A percentile compares a stretch with the other conserved stretches of the same genome.
These are phyloP conservation scores for Megalopta genalis DNA, from an alignment of 1,140 invertebrate genomes.

Conservation along the genomic window DNA sequence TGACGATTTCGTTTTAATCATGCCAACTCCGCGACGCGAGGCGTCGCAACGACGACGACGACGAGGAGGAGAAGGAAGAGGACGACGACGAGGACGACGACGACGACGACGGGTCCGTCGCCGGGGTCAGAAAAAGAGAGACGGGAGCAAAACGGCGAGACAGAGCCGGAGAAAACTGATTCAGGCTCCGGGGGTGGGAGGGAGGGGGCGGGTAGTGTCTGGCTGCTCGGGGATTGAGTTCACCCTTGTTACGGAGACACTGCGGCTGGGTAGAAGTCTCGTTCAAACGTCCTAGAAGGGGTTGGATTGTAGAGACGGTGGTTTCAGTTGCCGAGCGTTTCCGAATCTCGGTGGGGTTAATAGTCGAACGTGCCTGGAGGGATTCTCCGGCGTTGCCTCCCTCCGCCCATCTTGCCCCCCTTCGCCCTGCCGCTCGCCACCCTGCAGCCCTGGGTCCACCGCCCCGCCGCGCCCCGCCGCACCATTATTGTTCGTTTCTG, in stretches of 20 bases:
- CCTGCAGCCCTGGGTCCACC: not conserved
- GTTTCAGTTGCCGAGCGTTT: conserved; percentile 62
- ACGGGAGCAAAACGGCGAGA: conserved; percentile 1
- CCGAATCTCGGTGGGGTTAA: conserved; percentile 69
- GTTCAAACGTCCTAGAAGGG: conserved; percentile 55
- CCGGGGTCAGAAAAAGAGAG: conserved; percentile 17
- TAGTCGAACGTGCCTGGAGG: conserved; percentile 69
- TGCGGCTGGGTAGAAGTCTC: conserved; percentile 47
- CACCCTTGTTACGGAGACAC: conserved; percentile 57
- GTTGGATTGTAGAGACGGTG: conserved; percentile 52
- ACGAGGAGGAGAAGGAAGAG: no score
- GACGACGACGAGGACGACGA: no score
- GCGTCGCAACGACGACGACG: no score
- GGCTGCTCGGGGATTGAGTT: conserved; percentile 53
- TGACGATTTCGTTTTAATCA: conserved; percentile 60
- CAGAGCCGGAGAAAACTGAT: conserved; percentile 21
- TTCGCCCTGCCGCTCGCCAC: not conserved
- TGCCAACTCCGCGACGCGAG: conserved; percentile 35
- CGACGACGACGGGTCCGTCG: not conserved
- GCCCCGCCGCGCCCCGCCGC: conserved; percentile 8
- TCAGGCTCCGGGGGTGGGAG: not conserved
- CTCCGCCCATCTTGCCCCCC: not conserved
- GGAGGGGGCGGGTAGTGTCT: conserved; percentile 22
- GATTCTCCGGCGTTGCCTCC: conserved; percentile 48
- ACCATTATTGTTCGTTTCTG: conserved; percentile 59